Conservation (phyloP, 2,888 invertebrate genomes). For the Ormia ochracea region DNA sequence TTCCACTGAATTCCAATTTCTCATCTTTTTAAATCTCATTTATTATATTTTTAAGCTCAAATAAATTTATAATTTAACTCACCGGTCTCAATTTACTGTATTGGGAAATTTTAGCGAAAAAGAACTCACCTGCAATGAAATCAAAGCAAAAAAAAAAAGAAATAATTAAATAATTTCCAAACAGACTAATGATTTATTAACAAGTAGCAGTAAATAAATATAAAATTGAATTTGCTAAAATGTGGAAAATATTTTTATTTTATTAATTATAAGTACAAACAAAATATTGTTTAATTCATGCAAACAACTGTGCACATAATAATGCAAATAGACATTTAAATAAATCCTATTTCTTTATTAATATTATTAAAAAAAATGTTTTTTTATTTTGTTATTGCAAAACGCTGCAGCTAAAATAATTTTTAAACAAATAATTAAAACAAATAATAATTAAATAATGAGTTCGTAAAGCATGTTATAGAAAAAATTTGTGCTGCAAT, state of each 20-base stretch:
- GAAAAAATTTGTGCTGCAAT: neutral
- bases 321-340: conserved; percentile 39
- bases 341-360: conserved; percentile 12
- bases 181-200: conserved; percentile 5
- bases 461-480: conserved; percentile 32
- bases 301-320: conserved; percentile 16
- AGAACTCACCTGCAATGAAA: conserved; percentile 53
- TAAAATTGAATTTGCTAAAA: neutral
- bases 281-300: conserved; percentile 18
- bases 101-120: neutral
- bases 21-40: too few species aligned
- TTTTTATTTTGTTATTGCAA: conserved; percentile 2
- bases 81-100: neutral
- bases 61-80: conserved; percentile 16
- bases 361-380: neutral
- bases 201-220: neutral
- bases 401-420: neutral
- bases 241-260: conserved; percentile 20
- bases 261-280: conserved; percentile 37
- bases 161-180: neutral
- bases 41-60: neutral
- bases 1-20: too few species aligned
- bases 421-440: conserved; percentile 43
- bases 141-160: neutral
- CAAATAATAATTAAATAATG: conserved; percentile 55